Evolutionary conservation across 2,797 vertebrate species (phyloP).

Genomic region (Hoplostethus atlanticus): DNA sequence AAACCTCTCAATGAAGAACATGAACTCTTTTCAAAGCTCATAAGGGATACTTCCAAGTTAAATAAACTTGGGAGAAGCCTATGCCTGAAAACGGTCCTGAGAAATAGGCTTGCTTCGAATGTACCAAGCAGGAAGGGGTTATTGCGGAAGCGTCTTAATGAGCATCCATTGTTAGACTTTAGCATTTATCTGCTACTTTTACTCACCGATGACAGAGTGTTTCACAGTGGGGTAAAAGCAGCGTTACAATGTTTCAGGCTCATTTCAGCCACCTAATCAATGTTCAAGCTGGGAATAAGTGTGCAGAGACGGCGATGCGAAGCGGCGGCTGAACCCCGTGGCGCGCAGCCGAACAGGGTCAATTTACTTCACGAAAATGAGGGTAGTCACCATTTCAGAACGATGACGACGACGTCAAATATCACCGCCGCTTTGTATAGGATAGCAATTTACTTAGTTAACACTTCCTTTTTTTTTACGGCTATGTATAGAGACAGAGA

Average conservation of each 20-base stretch:
- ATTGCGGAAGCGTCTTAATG: constrained; percentile 52
- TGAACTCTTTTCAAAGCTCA: constrained; percentile 48
- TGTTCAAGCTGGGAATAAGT: constrained; percentile 21
- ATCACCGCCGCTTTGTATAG: background rate
- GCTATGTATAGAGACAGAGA: too few species aligned
- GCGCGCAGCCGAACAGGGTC: background rate
- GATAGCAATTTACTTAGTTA: background rate
- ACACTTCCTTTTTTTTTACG: too few species aligned
- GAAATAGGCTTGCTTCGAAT: constrained; percentile 26
- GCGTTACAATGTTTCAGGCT: constrained; percentile 18
- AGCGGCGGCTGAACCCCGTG: background rate
- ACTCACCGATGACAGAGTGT: constrained; percentile 23
- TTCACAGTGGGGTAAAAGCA: constrained; percentile 29
- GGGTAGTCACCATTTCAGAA: too few species aligned
- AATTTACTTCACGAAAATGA: background rate
- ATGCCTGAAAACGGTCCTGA: constrained; percentile 5
- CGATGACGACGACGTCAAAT: too few species aligned
- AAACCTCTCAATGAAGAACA: constrained; percentile 41
- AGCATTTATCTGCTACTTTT: constrained; percentile 37
- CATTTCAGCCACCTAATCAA: constrained; percentile 41
- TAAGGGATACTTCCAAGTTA: constrained; percentile 39
- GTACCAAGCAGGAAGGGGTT: constrained; percentile 42
- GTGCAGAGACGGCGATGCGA: background rate
- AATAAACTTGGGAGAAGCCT: constrained; percentile 36
- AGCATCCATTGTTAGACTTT: constrained; percentile 52